Conservation (phyloP, 2,797 vertebrate species). For the Mormyrops boulengeri region DNA sequence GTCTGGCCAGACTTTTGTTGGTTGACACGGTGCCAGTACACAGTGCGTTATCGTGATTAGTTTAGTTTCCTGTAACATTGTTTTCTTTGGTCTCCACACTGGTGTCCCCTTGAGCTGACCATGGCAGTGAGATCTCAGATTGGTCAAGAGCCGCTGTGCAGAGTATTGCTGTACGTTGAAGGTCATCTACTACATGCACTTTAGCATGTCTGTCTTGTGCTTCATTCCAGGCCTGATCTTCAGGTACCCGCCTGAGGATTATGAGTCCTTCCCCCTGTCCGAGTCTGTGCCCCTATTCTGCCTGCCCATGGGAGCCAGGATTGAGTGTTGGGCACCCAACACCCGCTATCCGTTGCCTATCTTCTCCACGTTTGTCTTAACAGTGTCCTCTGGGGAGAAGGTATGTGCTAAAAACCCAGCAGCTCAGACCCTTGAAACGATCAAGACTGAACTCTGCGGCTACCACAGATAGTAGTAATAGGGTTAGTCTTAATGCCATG, state of each 20-base stretch:
- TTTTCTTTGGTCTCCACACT: background rate
- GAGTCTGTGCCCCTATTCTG: conserved; percentile 95
- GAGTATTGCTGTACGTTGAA: background rate
- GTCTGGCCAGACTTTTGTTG: background rate
- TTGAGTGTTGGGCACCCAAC: conserved; percentile 91
- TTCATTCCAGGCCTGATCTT: conserved; percentile 80
- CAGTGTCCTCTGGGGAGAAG: conserved; percentile 88
- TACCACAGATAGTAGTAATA: background rate
- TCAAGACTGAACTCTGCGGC: background rate
- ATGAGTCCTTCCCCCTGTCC: conserved; percentile 89
- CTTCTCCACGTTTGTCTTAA: conserved; percentile 96
- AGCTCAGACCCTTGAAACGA: background rate
- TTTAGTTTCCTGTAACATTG: background rate
- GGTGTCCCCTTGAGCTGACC: background rate
- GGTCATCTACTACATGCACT: background rate
- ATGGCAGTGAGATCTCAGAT: background rate
- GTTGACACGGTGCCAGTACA: background rate
- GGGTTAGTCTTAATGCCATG: background rate
- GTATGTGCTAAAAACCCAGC: conserved; percentile 47
- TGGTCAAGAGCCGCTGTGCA: background rate
- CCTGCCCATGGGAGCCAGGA: conserved; percentile 97
- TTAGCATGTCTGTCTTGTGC: background rate
- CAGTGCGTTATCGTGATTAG: background rate
- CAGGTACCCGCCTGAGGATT: conserved; percentile 91
- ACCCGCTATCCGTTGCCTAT: conserved; percentile 87